Evolutionary conservation across 1,140 invertebrate genomes (phyloP).

Genomic region (Cherax quadricarinatus): DNA sequence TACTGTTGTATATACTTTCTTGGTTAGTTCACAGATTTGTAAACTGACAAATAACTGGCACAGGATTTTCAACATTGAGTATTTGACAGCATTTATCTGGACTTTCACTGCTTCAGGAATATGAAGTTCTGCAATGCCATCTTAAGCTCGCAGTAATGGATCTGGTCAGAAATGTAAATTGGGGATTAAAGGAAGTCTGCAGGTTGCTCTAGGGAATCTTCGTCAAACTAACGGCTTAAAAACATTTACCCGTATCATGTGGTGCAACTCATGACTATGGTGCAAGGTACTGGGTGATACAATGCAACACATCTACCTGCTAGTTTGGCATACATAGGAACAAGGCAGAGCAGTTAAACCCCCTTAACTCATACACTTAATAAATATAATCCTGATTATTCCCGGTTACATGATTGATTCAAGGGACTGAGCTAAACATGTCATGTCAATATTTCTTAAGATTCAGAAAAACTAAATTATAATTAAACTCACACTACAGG

Average conservation of each 20-base stretch:
- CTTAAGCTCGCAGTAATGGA: conserved; percentile 22
- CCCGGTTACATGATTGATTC: conserved; percentile 25
- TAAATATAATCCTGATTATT: conserved; percentile 24
- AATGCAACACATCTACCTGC: conserved; percentile 48
- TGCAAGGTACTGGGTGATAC: conserved; percentile 56
- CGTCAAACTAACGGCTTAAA: conserved; percentile 38
- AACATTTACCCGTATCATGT: conserved; percentile 48
- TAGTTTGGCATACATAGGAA: conserved; percentile 57
- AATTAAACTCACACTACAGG: neutral
- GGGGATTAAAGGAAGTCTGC: conserved; percentile 26
- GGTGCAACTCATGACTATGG: conserved; percentile 50
- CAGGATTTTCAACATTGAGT: neutral
- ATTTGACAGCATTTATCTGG: neutral
- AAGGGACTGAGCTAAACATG: conserved; percentile 2
- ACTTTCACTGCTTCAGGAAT: neutral
- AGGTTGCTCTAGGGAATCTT: conserved; percentile 28
- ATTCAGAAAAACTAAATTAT: neutral
- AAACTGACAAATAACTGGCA: neutral
- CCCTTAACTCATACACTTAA: conserved; percentile 36
- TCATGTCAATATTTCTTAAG: neutral
- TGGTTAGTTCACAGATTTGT: neutral
- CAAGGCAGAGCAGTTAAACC: conserved; percentile 39
- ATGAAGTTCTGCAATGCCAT: neutral
- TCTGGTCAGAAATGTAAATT: conserved; percentile 5
- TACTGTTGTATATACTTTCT: neutral